phyloP scores from a whole-genome alignment of 2,797 vertebrate species.

The Chrysocyon brachyurus region DNA sequence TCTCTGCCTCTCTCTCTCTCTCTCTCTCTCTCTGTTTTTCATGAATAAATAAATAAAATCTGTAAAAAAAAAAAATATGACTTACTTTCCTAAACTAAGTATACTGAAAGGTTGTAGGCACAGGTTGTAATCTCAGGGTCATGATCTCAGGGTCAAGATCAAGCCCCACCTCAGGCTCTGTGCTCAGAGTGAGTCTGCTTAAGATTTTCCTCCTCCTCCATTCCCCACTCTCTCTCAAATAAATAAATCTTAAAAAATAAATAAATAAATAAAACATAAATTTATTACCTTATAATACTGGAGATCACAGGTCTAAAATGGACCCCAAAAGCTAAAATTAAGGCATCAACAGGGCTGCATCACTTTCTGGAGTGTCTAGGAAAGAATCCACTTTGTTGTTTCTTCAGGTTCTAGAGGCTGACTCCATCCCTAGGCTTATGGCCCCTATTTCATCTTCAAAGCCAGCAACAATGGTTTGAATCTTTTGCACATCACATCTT shows the following conservation, averaged over 20 bases:
- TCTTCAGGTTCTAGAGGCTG: not conserved
- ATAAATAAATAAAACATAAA: fast-evolving
- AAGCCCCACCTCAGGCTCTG: not conserved
- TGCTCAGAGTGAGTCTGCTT: not conserved
- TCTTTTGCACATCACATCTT: not conserved
- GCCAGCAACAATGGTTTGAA: not conserved
- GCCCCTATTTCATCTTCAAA: not conserved
- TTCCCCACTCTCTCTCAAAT: not conserved
- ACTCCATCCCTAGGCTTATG: not conserved
- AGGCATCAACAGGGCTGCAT: too few relatives aligned
- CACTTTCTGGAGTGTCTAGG: not conserved
- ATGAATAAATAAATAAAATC: too few relatives aligned
- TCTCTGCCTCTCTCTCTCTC: too few relatives aligned
- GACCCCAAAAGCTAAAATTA: not conserved
- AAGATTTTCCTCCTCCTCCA: not conserved
- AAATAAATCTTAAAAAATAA: not conserved
- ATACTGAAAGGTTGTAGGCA: not conserved
- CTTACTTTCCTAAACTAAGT: not conserved
- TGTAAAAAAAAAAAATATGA: too few relatives aligned
- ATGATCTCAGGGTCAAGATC: not conserved
- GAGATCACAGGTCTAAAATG: not conserved
- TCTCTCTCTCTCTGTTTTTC: too few relatives aligned
- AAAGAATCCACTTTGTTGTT: not conserved
- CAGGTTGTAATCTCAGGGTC: not conserved
- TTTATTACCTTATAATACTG: not conserved